Evolutionary conservation across 2,888 invertebrate genomes (phyloP).

Genomic region (Byasa hedistus): DNA sequence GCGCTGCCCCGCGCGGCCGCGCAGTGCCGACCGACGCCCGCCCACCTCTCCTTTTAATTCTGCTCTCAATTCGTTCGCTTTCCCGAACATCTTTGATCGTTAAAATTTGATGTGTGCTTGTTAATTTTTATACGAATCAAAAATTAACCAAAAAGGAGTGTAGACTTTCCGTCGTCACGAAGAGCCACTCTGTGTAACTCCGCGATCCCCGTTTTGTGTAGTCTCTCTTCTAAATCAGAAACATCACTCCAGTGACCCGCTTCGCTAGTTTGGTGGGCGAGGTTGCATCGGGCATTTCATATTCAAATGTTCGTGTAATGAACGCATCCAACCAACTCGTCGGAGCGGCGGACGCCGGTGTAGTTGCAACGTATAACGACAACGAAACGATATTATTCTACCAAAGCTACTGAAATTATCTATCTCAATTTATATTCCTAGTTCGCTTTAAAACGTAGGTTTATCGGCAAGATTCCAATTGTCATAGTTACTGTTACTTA

Average conservation of each 20-base stretch:
- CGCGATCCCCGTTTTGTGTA: slow-evolving; percentile 11
- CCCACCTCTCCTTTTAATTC: neutral
- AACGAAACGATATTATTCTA: slow-evolving; percentile 68
- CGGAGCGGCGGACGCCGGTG: slow-evolving; percentile 32
- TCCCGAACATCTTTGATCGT: neutral
- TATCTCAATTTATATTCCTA: slow-evolving; percentile 79
- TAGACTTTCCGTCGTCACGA: slow-evolving; percentile 3
- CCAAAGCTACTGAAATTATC: slow-evolving; percentile 78
- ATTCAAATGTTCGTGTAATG: slow-evolving; percentile 43
- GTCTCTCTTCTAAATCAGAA: slow-evolving; percentile 42
- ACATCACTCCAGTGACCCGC: slow-evolving; percentile 41
- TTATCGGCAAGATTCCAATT: slow-evolving; percentile 77
- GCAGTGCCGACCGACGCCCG: neutral
- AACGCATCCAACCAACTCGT: slow-evolving; percentile 39
- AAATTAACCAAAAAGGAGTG: slow-evolving; percentile 6
- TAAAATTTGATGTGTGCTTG: neutral
- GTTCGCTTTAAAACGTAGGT: slow-evolving; percentile 77
- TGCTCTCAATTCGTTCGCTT: neutral
- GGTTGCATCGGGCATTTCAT: slow-evolving; percentile 44
- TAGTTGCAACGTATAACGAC: slow-evolving; percentile 47
- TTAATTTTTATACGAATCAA: neutral
- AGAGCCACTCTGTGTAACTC: neutral
- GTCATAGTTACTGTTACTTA: slow-evolving; percentile 64
- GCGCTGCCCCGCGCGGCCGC: slow-evolving; percentile 43
- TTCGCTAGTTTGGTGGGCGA: slow-evolving; percentile 38